A percentile compares a stretch with the other conserved stretches of the same genome.
Conservation (phyloP, 2,797 vertebrate species). For the Sarcoramphus papa region DNA sequence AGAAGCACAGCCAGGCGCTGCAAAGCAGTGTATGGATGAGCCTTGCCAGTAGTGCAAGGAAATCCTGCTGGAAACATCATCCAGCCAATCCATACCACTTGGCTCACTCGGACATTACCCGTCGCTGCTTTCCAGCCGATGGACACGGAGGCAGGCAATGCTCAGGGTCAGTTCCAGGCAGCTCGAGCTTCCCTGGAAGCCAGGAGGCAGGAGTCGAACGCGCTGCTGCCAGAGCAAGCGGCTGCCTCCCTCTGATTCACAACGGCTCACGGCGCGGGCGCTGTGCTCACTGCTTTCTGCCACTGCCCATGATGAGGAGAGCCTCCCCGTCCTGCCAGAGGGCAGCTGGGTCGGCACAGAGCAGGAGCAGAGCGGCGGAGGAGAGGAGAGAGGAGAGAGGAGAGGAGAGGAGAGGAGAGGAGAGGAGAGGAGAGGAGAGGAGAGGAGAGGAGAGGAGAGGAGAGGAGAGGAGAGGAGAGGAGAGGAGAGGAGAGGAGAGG, state of each 20-base stretch:
- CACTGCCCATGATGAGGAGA: accelerated
- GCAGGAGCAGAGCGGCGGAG: not conserved
- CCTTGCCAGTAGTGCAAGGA: not conserved
- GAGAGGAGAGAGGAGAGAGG: too few relatives aligned
- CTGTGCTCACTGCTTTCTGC: not conserved
- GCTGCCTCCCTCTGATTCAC: not conserved
- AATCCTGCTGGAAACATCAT: not conserved
- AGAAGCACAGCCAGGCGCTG: not conserved
- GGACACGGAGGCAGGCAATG: accelerated
- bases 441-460: too few relatives aligned
- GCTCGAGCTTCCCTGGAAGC: not conserved
- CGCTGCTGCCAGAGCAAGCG: not conserved
- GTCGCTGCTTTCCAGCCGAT: accelerated
- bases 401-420: too few relatives aligned
- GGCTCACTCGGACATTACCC: accelerated
- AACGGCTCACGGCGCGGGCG: accelerated
- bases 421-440: too few relatives aligned
- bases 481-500: not conserved
- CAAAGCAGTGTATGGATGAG: accelerated
- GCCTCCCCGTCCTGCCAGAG: not conserved
- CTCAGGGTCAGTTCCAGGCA: not conserved
- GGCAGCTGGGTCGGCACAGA: not conserved
- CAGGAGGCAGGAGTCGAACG: not conserved
- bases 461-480: not conserved
- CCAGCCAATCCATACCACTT: not conserved